Evolutionary conservation across 2,113 vertebrate species (phyloP), one percentile per base, ranked within the genome.

Genomic region (Symphodus melops): DNA sequence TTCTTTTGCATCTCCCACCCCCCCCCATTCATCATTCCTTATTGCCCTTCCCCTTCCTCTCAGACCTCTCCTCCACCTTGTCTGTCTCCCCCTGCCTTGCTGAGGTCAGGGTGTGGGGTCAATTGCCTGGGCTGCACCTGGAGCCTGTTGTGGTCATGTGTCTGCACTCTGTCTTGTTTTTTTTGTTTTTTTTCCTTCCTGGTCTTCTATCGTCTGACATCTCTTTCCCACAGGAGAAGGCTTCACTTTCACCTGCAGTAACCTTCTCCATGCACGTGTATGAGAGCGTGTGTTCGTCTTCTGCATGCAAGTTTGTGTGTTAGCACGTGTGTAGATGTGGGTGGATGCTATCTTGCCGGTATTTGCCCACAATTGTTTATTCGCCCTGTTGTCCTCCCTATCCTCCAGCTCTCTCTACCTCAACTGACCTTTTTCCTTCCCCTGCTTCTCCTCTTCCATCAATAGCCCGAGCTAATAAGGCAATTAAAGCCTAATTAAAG

Each of bases 401-500:
- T 46, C 82, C 66, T 85, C 20, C 37, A 37, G 53, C 66, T 66
- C 71, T 66, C 68, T 78, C 73, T 59, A 70, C 61, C 54, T 73
- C 67, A 51, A 13, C 51, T 82, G 86, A 85, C 81, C 83, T 86
- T 85, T 79, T 21, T 71, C 79, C 64, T 77, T 76, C 61, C 64
- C 33, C 77, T 72, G 61, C 72, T 56, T 79, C 74, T 75, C 49
- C 74, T 82, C 57, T 60, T 89, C 76, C 79, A 81, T 90, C 74
- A 70, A 94, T 89, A 88, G 75, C 79, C 60, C 44, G 19, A 77
- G 85, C 90, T 92, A 94, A 94, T 93, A 90, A 92, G 88, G 87
- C 88, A 92, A 92, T 93, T 93, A 91, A 89, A 75, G 83, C 69
- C 87, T 92, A 89, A 94, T 93, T 92, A 92, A 91, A 91, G 80